These are phyloP conservation scores for Penaeus vannamei DNA, from an alignment of 1,140 invertebrate species.

Conservation along the genomic window DNA sequence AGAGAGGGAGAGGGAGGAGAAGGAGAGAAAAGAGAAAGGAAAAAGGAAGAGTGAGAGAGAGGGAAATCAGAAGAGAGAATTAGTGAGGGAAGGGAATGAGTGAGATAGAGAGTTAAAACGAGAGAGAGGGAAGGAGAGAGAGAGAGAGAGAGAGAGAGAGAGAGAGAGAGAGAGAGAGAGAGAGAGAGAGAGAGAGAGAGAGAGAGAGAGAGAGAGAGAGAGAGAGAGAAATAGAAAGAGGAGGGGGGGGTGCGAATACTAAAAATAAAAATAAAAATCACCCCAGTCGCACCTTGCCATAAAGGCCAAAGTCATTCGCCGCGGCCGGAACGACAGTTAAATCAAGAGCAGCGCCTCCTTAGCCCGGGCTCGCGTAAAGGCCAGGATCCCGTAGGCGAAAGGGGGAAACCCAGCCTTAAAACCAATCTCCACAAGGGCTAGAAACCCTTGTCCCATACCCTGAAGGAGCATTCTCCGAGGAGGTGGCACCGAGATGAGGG, in stretches of 20 bases:
- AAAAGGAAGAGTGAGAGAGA: background rate
- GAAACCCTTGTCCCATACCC: no score
- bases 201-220: background rate
- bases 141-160: background rate
- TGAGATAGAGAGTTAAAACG: background rate
- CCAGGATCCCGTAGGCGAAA: no score
- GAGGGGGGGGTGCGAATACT: background rate
- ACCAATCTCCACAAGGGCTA: no score
- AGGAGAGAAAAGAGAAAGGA: background rate
- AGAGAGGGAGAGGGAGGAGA: background rate
- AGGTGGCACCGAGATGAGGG: no score
- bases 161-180: background rate
- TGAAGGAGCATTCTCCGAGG: no score
- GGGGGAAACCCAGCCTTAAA: no score
- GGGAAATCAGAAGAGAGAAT: background rate
- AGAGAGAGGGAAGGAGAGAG: background rate
- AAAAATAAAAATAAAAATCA: no score
- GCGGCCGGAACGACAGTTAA: no score
- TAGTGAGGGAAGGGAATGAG: background rate
- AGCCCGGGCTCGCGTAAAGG: no score
- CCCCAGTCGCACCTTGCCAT: no score
- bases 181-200: background rate
- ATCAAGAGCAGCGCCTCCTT: no score
- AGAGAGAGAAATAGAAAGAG: background rate
- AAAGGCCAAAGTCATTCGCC: no score